phyloP scores from a whole-genome alignment of 2,113 vertebrate species.

The Oncorhynchus keta region DNA sequence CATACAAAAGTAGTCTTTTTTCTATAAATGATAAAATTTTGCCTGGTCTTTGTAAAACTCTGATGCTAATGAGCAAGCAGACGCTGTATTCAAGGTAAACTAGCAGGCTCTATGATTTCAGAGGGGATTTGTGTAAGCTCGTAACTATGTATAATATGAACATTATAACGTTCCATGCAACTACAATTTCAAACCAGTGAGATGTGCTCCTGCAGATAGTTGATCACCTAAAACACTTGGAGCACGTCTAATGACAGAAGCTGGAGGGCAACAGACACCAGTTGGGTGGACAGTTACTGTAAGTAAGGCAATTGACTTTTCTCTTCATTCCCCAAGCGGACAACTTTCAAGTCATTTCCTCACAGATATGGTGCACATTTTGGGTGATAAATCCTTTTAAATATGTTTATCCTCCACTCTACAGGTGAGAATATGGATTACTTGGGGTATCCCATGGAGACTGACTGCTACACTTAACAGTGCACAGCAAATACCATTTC shows the following conservation, averaged over 20 bases:
- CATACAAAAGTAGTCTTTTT: too few species aligned
- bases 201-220: conserved; percentile 42
- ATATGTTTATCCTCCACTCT: conserved; percentile 7
- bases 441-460: conserved; percentile 25
- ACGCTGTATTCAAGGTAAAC: conserved; percentile 65
- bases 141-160: too few species aligned
- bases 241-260: conserved; percentile 17
- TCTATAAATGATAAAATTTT: background rate
- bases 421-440: conserved; percentile 43
- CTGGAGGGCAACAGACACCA: conserved; percentile 31
- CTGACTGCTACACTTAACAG: conserved; percentile 23
- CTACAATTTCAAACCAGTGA: background rate
- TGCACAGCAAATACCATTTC: conserved; percentile 11
- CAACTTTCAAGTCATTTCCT: too few species aligned
- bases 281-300: conserved; percentile 43
- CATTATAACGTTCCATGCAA: too few species aligned
- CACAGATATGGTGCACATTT: background rate
- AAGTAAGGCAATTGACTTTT: background rate
- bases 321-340: too few species aligned
- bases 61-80: conserved; percentile 62
- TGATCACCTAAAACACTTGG: conserved; percentile 49
- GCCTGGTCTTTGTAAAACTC: conserved; percentile 29
- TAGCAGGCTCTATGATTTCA: background rate
- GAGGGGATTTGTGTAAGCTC: too few species aligned
- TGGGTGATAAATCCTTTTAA: background rate